These are phyloP conservation scores for Pyralis farinalis DNA, from an alignment of 2,888 invertebrate species.

Conservation along the genomic window DNA sequence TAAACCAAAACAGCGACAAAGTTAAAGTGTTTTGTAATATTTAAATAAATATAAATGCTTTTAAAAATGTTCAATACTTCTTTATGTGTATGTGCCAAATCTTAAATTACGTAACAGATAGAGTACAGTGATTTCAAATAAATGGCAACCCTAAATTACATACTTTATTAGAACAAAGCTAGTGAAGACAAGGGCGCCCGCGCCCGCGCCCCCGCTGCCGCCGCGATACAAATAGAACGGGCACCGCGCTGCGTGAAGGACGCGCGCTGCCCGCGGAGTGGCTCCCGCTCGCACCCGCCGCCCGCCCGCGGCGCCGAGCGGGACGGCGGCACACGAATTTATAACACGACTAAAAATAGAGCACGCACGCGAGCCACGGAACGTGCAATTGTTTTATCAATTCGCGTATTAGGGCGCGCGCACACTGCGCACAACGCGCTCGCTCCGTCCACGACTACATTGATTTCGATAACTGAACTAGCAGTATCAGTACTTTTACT, in stretches of 20 bases:
- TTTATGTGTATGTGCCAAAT: too few species aligned
- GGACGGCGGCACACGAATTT: slow-evolving; percentile 41
- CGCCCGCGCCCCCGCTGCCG: too few species aligned
- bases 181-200: slow-evolving; percentile 34
- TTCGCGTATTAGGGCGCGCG: slow-evolving; percentile 29
- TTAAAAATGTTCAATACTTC: too few species aligned
- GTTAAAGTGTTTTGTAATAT: too few species aligned
- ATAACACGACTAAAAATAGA: slow-evolving; percentile 61
- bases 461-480: too few species aligned
- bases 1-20: too few species aligned
- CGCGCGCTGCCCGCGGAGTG: slow-evolving; percentile 38
- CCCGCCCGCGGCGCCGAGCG: slow-evolving; percentile 20
- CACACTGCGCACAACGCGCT: too few species aligned
- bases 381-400: slow-evolving; percentile 41
- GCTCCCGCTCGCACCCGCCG: slow-evolving; percentile 31
- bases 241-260: slow-evolving; percentile 60
- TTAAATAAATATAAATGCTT: too few species aligned
- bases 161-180: slow-evolving; percentile 37
- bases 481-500: too few species aligned
- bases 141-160: slow-evolving; percentile 13
- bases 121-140: too few species aligned
- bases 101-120: too few species aligned
- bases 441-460: too few species aligned
- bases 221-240: slow-evolving; percentile 46
- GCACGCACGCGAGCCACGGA: slow-evolving; percentile 58